Evolutionary conservation across 23 tunicate genomes (phyloP).

Genomic region (Pegea sp.): DNA sequence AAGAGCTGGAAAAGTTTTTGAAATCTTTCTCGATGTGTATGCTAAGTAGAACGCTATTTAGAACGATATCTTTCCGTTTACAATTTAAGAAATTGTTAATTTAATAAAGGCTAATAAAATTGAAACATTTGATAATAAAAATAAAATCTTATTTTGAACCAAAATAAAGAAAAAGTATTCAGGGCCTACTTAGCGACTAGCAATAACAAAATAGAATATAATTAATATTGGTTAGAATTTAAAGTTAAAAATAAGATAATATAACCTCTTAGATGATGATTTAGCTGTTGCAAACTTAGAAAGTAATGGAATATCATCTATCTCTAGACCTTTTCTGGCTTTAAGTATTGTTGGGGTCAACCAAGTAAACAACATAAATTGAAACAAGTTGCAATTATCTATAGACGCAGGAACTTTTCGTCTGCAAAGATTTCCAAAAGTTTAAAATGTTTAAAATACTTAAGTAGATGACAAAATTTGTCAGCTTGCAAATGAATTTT

Average conservation of each 20-base stretch:
- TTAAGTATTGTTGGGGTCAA: constrained; percentile 18
- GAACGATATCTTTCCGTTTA: no score
- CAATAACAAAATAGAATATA: not conserved
- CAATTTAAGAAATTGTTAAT: no score
- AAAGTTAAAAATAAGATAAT: no score
- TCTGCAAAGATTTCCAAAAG: constrained; percentile 6
- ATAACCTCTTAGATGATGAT: constrained; percentile 31
- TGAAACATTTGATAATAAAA: no score
- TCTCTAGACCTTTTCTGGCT: constrained; percentile 18
- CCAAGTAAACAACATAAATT: constrained; percentile 41
- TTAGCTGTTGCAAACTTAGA: constrained; percentile 67
- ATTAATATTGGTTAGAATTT: not conserved
- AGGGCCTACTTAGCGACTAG: no score
- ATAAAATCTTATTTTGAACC: no score
- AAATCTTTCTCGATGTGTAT: no score
- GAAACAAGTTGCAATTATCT: constrained; percentile 63
- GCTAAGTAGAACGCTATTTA: no score
- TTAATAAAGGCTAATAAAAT: no score
- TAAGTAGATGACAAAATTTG: not conserved
- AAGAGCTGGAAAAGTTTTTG: no score
- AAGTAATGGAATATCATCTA: constrained; percentile 46
- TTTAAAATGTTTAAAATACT: not conserved
- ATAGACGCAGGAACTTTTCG: constrained; percentile 53
- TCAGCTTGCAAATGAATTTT: no score
- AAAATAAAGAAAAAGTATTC: no score